Evolutionary conservation across 2,797 vertebrate genomes (phyloP).

Genomic region (Sebastes cheni): DNA sequence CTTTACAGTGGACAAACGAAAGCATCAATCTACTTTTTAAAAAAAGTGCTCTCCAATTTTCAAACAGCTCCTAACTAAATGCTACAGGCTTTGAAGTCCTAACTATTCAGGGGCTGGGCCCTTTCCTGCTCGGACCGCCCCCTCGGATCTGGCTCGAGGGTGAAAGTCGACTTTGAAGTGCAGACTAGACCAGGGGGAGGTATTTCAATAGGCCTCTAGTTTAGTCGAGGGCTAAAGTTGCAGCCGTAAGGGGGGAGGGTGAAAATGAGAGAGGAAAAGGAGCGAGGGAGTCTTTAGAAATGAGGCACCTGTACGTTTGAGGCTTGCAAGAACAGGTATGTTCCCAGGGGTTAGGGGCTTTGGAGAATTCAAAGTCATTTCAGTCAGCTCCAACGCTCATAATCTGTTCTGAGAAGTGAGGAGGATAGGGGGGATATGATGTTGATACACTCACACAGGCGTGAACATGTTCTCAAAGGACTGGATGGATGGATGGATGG

Average conservation of each 20-base stretch:
- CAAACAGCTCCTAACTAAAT: slow-evolving; percentile 56
- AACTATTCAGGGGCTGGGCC: slow-evolving; percentile 44
- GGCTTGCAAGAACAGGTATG: slow-evolving; percentile 74
- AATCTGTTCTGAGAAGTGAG: slow-evolving; percentile 55
- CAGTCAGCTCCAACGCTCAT: slow-evolving; percentile 51
- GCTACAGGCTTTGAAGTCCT: slow-evolving; percentile 62
- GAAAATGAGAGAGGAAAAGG: slow-evolving; percentile 41
- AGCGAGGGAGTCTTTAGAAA: slow-evolving; percentile 65
- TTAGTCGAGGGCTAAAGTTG: slow-evolving; percentile 67
- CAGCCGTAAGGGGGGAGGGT: slow-evolving; percentile 37
- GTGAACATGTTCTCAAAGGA: slow-evolving; percentile 65
- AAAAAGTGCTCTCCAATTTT: slow-evolving; percentile 42
- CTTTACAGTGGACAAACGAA: slow-evolving; percentile 18
- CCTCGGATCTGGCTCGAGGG: slow-evolving; percentile 62
- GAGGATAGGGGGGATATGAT: slow-evolving; percentile 54
- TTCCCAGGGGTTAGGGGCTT: slow-evolving; percentile 69
- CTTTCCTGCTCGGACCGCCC: slow-evolving; percentile 46
- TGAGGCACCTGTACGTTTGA: slow-evolving; percentile 74
- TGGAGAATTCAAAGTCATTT: slow-evolving; percentile 64
- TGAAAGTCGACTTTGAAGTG: slow-evolving; percentile 78
- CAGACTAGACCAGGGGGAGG: slow-evolving; percentile 68
- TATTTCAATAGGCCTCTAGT: slow-evolving; percentile 72
- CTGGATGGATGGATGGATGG: slow-evolving; percentile 55
- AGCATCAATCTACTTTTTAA: slow-evolving; percentile 31
- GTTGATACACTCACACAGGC: slow-evolving; percentile 63